phyloP scores from a whole-genome alignment of 53 echinoderm and acorn worm species.

The Holothuria scabra region DNA sequence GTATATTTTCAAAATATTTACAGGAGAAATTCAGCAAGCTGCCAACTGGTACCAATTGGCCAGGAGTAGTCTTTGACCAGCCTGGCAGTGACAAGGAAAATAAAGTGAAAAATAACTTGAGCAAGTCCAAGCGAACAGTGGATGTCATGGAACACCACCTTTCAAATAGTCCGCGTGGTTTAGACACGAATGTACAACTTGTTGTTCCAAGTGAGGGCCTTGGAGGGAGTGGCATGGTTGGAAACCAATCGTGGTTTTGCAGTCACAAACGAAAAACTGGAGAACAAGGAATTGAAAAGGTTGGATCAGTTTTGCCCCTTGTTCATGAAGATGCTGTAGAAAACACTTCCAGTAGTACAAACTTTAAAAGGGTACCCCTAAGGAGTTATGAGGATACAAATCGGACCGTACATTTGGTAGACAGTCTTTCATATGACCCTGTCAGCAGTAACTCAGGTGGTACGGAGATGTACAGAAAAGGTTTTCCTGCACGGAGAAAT shows the following conservation, averaged over 20 bases:
- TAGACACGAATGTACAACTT: not conserved
- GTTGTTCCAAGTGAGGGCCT: too few relatives aligned
- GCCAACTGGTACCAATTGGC: not conserved
- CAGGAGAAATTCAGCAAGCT: conserved; percentile 21
- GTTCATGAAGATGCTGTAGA: conserved; percentile 6
- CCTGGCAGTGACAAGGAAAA: not conserved
- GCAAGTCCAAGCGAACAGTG: conserved; percentile 16
- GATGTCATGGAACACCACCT: conserved; percentile 30
- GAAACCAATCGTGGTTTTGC: not conserved
- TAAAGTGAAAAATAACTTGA: conserved; percentile 1
- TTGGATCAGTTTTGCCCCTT: not conserved
- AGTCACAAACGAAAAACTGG: not conserved
- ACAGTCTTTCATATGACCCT: conserved; percentile 7
- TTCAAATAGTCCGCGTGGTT: conserved; percentile 27
- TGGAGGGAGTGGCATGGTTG: too few relatives aligned
- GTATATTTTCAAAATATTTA: not conserved
- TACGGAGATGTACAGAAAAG: not conserved
- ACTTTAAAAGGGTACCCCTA: not conserved
- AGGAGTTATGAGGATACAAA: not conserved
- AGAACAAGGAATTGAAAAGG: not conserved
- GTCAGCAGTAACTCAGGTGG: not conserved
- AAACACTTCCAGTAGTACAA: not conserved
- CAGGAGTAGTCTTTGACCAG: conserved; percentile 28
- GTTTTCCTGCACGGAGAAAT: conserved; percentile 11
- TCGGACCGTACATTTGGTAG: not conserved